Conservation (phyloP, 1,140 invertebrate genomes). For the Matsumurasca onukii region DNA sequence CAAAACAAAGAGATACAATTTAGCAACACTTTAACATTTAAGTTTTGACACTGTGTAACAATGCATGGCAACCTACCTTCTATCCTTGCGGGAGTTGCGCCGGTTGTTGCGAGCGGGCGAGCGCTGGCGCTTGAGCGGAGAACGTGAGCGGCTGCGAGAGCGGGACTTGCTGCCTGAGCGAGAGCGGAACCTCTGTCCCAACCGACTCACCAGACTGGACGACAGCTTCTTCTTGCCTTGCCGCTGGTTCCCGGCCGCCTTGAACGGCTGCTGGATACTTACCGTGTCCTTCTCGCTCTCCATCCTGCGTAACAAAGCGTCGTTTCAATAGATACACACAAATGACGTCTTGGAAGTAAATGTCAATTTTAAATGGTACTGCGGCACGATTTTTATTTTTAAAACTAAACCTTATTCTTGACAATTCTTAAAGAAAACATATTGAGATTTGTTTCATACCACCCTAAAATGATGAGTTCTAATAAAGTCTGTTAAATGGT, state of each 20-base stretch:
- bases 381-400: no score
- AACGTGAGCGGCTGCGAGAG: constrained; percentile 7
- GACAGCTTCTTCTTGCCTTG: constrained; percentile 16
- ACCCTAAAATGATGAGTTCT: no score
- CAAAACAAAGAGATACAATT: no score
- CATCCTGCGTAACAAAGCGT: constrained; percentile 13
- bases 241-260: no score
- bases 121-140: constrained; percentile 10
- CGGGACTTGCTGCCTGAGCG: background rate
- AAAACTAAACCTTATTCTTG: no score
- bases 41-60: no score
- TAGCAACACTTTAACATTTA: background rate
- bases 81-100: constrained; percentile 29
- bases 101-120: background rate
- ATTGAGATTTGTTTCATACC: no score
- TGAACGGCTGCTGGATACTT: background rate
- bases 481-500: no score
- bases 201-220: constrained; percentile 13
- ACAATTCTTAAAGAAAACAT: no score
- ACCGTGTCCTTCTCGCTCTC: constrained; percentile 26
- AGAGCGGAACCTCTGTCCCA: constrained; percentile 21
- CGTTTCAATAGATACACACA: background rate
- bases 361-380: background rate
- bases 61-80: constrained; percentile 21
- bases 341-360: background rate